Evolutionary conservation across 1,140 invertebrate genomes (phyloP), one percentile per base, ranked within the genome.

Genomic region (Heliconius himera): DNA sequence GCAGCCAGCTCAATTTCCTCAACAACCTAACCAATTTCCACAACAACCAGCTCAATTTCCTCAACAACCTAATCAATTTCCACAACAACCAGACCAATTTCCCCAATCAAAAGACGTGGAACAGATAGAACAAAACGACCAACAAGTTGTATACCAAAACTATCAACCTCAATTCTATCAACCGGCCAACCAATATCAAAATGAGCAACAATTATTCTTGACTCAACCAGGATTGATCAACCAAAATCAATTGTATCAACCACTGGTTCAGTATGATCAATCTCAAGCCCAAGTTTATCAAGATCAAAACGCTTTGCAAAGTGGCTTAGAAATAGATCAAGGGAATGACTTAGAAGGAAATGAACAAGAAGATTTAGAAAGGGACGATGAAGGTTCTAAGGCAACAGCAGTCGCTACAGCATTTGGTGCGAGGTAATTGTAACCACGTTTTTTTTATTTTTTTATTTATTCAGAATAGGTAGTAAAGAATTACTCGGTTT

Each of bases 361-460:
- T 36, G 87, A 90, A 36, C 76, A 87, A 38, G 88, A 91, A 16
- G 76, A 82, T 20, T 72, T 72, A 8, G 80, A 88, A 60, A 81
- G 85, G 3, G 78, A 88, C 18, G 82, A 88, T 29, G 90, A 90
- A 72, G 90, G 85, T 3, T 78, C 82, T 20, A 87, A 74, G 16
- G 89, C 89, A 0, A 91, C 89, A 8, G 91, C 93, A 8, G 89
- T 93, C 0, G 90, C 93, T 0, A 94, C 92, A 8, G 91, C 90
- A 70, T 94, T 94, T 81, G 93, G 93, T 18, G 73, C 90, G 86
- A 93, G 92, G 92, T 94, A 74, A 88, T 89, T 84, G 75, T 74
- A 46, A 46, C 41, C 16, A 46, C 0, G 13, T 46, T 46, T 13
- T 3, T 9, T 20, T 49, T 49, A 11, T 46, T 46, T 51, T 51